Evolutionary conservation across 2,113 vertebrate genomes (phyloP), one percentile per base, ranked within the genome.

Genomic region (Taurulus bubalis): DNA sequence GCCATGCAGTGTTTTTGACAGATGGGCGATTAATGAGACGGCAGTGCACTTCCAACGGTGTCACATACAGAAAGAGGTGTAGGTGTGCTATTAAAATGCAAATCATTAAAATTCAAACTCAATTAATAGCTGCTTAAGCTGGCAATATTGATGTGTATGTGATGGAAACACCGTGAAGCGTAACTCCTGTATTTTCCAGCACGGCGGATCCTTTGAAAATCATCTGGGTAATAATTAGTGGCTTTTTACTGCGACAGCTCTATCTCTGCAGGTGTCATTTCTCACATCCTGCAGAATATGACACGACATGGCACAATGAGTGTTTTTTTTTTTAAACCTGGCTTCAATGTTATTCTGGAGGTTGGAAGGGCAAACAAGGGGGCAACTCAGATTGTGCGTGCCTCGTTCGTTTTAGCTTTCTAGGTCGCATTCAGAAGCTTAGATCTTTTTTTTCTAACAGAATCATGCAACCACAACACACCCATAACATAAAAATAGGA

Each of bases 31-130:
- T 79, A 77, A 84, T 53, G 65, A 85, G 18, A 77, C 1, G 6
- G 10, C 30, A 62, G 45, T 75, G 55, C 45, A 32, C 49, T 69
- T 82, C 69, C 36, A 63, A 18, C 75, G 20, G 80, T 78, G 76
- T 72, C 66, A 62, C 63, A 65, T 36, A 30, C 16, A 51, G 58
- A 53, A 28, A 56, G 16, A 71, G 30, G 83, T 28, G 71, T 63
- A 71, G 68, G 60, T 77, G 78, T 78, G 45, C 4, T 24, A 58
- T 89, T 86, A 78, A 83, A 82, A 80, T 72, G 74, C 58, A 87
- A 83, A 65, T 85, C 1, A 36, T 76, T 73, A 4, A 68, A 5
- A 79, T 1, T 76, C n/a, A 47, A 45, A 74, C 58, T 62, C 15
- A 74, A 47, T 73, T 26, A 81, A 76, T 75, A 65, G 24, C 59